Evolutionary conservation across 2,888 invertebrate genomes (phyloP).

Genomic region (Pycnomerus fuliginosus): DNA sequence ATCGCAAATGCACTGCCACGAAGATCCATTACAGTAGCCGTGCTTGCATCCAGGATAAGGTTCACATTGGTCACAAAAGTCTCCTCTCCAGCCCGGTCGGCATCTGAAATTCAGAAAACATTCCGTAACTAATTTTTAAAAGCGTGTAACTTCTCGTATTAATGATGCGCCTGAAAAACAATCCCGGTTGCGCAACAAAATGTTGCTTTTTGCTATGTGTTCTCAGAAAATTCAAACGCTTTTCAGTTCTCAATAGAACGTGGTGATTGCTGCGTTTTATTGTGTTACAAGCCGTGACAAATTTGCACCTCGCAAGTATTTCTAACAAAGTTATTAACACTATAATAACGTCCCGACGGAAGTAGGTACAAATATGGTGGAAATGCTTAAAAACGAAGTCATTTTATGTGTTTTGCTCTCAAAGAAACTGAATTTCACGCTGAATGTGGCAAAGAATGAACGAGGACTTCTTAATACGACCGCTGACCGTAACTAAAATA

Average conservation of each 20-base stretch:
- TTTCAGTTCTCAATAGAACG: conserved; percentile 11
- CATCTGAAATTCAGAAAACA: conserved; percentile 63
- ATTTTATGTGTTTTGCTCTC: conserved; percentile 10
- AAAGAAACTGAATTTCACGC: conserved; percentile 11
- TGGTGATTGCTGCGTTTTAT: conserved; percentile 8
- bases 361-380: conserved; percentile 6
- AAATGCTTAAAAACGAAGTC: conserved; percentile 6
- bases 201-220: conserved; percentile 5
- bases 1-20: conserved; percentile 96
- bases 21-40: conserved; percentile 90
- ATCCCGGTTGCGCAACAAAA: conserved; percentile 5
- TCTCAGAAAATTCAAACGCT: conserved; percentile 7
- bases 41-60: conserved; percentile 96
- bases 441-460: conserved; percentile 3
- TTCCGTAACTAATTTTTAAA: conserved; percentile 10
- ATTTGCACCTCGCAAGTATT: conserved; percentile 13
- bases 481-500: conserved; percentile 16
- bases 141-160: conserved; percentile 16
- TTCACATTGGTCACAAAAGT: conserved; percentile 88
- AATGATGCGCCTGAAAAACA: no score
- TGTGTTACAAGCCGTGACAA: conserved; percentile 18
- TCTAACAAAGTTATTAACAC: conserved; percentile 19
- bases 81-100: conserved; percentile 90
- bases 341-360: conserved; percentile 16
- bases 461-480: neutral